A percentile compares a stretch with the other conserved stretches of the same genome.
These are phyloP conservation scores for Anguilla marmorata DNA, from an alignment of 2,797 vertebrate species.

Conservation along the genomic window DNA sequence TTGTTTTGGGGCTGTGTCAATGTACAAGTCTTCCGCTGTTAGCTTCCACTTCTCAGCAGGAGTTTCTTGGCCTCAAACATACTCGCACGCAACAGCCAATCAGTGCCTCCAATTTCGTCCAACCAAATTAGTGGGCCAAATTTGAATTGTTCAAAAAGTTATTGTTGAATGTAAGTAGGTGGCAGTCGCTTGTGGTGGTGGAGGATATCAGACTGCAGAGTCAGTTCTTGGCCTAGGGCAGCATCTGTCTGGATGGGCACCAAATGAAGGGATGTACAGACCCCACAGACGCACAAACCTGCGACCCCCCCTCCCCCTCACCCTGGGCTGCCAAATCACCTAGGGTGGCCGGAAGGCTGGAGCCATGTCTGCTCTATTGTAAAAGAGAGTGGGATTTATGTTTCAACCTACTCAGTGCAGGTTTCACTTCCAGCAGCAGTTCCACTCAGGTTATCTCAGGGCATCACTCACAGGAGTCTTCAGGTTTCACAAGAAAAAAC, in stretches of 20 bases:
- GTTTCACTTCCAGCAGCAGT: background rate
- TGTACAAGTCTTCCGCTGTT: background rate
- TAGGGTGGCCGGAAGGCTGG: background rate
- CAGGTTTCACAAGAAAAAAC: background rate
- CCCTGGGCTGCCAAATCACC: too few species aligned
- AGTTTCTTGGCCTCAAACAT: background rate
- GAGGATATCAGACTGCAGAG: background rate
- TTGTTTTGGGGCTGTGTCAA: background rate
- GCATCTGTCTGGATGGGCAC: background rate
- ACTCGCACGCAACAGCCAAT: background rate
- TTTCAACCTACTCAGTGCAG: background rate
- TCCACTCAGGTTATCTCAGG: background rate
- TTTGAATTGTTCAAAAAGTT: background rate
- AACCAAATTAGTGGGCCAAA: background rate
- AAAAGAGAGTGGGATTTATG: background rate
- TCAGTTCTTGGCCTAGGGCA: background rate
- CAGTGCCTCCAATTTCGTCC: background rate
- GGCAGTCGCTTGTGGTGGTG: background rate
- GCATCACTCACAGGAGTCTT: background rate
- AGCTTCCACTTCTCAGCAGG: background rate
- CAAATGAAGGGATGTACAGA: too few species aligned
- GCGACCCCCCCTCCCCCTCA: too few species aligned
- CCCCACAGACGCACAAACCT: too few species aligned
- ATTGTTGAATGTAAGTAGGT: background rate
- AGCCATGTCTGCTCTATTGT: background rate